These are phyloP conservation scores for Spodoptera exigua DNA, from an alignment of 2,888 invertebrate genomes.

Conservation along the genomic window DNA sequence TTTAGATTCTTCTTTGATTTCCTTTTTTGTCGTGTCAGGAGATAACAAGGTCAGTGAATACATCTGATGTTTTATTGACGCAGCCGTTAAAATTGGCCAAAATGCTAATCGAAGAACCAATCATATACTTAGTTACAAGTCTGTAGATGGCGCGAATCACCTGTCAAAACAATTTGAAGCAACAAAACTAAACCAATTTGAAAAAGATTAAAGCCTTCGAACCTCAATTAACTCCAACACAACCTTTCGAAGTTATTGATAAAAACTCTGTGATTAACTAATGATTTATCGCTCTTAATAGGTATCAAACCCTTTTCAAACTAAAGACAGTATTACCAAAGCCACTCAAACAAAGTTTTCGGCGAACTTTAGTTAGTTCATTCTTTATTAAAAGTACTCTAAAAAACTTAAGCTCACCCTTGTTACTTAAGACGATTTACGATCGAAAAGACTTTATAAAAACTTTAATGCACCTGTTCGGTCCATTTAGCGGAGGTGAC, in stretches of 20 bases:
- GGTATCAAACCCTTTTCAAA: conserved; percentile 61
- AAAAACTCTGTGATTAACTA: conserved; percentile 59
- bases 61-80: too few relatives aligned
- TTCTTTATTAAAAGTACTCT: conserved; percentile 78
- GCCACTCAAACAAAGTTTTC: conserved; percentile 65
- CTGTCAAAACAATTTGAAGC: conserved; percentile 43
- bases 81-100: too few relatives aligned
- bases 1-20: conserved; percentile 20
- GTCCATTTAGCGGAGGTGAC: conserved; percentile 80
- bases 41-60: background rate
- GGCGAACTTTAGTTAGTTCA: conserved; percentile 58
- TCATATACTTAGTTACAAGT: conserved; percentile 11
- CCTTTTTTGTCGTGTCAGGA: background rate
- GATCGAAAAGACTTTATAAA: conserved; percentile 76
- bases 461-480: conserved; percentile 83
- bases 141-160: conserved; percentile 21
- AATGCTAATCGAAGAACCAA: too few relatives aligned
- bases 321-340: conserved; percentile 51
- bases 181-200: conserved; percentile 50
- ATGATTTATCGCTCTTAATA: conserved; percentile 64
- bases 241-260: conserved; percentile 53
- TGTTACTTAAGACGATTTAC: conserved; percentile 84
- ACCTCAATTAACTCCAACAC: conserved; percentile 59
- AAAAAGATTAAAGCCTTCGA: conserved; percentile 55
- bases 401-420: conserved; percentile 80